Conservation (phyloP, 2,888 invertebrate species). For the Parnassius glacialis region DNA sequence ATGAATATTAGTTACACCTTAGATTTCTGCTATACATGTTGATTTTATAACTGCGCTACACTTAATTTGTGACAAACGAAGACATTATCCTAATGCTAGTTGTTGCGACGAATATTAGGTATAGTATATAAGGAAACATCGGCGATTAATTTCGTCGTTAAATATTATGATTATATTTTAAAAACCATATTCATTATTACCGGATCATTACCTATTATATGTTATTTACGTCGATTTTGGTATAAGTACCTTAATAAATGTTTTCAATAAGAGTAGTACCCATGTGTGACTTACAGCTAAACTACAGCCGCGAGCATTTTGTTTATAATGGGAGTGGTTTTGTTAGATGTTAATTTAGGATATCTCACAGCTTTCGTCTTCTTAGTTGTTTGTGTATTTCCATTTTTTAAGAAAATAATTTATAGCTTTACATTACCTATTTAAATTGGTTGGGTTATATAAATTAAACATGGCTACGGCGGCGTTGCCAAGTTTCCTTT, state of each 20-base stretch:
- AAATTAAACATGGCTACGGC: slow-evolving; percentile 50
- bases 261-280: slow-evolving; percentile 6
- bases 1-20: slow-evolving; percentile 68
- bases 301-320: slow-evolving; percentile 3
- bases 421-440: too few species aligned
- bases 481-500: slow-evolving; percentile 39
- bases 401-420: background rate
- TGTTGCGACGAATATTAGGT: slow-evolving; percentile 76
- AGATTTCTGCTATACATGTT: slow-evolving; percentile 74
- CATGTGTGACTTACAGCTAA: slow-evolving; percentile 22
- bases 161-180: slow-evolving; percentile 30
- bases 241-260: slow-evolving; percentile 7
- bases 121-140: slow-evolving; percentile 65
- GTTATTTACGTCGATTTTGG: slow-evolving; percentile 11
- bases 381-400: slow-evolving; percentile 4
- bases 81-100: slow-evolving; percentile 68
- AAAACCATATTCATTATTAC: slow-evolving; percentile 12
- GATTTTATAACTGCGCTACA: slow-evolving; percentile 65
- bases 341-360: background rate
- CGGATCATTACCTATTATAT: slow-evolving; percentile 3
- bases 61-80: slow-evolving; percentile 68
- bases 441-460: too few species aligned
- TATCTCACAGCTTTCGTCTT: slow-evolving; percentile 4
- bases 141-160: slow-evolving; percentile 42
- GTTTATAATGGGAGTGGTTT: slow-evolving; percentile 19